Evolutionary conservation across 2,113 vertebrate genomes (phyloP), one percentile per base, ranked within the genome.

Genomic region (Pollachius pollachius): DNA sequence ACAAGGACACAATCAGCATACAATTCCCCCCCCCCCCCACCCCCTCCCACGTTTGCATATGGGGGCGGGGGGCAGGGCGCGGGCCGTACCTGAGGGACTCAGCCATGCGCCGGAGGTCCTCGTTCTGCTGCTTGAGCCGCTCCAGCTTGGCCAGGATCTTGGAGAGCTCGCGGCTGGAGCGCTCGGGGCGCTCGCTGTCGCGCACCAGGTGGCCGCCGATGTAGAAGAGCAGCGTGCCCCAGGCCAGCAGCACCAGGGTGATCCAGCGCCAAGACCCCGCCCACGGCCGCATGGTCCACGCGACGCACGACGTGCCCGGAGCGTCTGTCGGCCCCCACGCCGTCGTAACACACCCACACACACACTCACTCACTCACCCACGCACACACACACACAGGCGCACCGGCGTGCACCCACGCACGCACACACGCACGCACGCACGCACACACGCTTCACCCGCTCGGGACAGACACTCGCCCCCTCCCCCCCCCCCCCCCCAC

Each of bases 261-360:
- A 99, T 97, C 97, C 97, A 99, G 89, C 96, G 95, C 97, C 97
- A 99, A 82, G 97, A 99, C 80, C 96, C 96, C 77, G 96, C 95
- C 97, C 97, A 99, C 93, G 96, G 94, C 89, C 97, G 95, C 97
- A 99, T 99, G 91, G 72, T 96, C 96, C 90, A 92, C 15, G 54
- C 54, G 15, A 16, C 54, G 54, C 54, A 85, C 92, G 74, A 71
- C 71, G 3, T 67, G 74, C 76, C 75, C 56, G 19, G 79, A 82
- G 72, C 37, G 54, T 73, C 74, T 60, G 74, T 76, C 77, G 81
- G 72, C 74, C 79, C 70, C 52, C 72, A 74, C 70, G 12, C 5
- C 30, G 16, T 11, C 66, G 25, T 15, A 23, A n/a, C 48, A 17
- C 58, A 13, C 7, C 25, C 62, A 5, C 62, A n/a, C 52, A 75